phyloP scores from a whole-genome alignment of 2,888 invertebrate species.

The Drosophila peninsularis region DNA sequence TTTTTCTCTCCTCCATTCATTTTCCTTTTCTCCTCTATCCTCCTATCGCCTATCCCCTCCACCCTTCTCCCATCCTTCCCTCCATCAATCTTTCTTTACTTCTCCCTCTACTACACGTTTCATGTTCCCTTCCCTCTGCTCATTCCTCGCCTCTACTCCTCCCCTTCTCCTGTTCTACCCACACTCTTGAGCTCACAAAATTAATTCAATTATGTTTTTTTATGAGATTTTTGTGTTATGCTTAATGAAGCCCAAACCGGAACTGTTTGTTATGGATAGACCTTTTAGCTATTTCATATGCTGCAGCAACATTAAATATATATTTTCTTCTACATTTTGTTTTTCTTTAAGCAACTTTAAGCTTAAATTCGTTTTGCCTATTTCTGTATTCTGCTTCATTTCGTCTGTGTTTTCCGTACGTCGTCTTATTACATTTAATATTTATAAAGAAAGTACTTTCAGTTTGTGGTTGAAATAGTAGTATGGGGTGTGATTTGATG shows the following conservation, averaged over 20 bases:
- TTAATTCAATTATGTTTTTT: conserved; percentile 49
- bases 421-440: conserved; percentile 13
- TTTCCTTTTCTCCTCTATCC: not conserved
- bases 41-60: not conserved
- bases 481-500: not conserved
- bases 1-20: not conserved
- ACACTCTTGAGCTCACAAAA: not conserved
- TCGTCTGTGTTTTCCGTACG: not conserved
- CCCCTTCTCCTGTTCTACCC: not conserved
- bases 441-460: conserved; percentile 5
- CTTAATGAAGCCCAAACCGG: conserved; percentile 11
- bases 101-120: not conserved
- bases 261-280: conserved; percentile 7
- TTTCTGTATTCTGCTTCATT: not conserved
- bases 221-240: conserved; percentile 15
- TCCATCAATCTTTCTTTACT: not conserved
- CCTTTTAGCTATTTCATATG: conserved; percentile 7
- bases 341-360: not conserved
- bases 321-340: not conserved
- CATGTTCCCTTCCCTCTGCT: not conserved
- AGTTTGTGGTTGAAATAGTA: not conserved
- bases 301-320: not conserved
- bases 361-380: not conserved
- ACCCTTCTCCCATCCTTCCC: not conserved
- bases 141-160: not conserved